Conservation (phyloP, 2,113 vertebrate genomes). For the Euleptes europaea region DNA sequence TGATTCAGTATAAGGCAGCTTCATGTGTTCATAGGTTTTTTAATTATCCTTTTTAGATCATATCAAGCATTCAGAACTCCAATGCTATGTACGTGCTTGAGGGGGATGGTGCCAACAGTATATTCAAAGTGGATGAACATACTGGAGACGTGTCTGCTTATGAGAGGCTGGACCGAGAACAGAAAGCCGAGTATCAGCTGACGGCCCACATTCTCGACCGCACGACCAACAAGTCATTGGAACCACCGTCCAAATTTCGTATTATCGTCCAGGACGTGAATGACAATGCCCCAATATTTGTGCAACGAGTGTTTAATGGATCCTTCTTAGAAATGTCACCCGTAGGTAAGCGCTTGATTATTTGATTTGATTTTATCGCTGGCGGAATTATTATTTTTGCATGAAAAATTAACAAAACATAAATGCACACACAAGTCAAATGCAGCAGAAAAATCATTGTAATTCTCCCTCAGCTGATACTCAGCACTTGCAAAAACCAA, state of each 20-base stretch:
- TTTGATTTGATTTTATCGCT: rapidly evolving
- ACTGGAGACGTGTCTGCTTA: conserved; percentile 83
- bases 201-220: conserved; percentile 79
- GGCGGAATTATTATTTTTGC: not conserved
- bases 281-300: conserved; percentile 88
- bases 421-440: not conserved
- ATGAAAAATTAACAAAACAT: not conserved
- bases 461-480: not conserved
- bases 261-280: conserved; percentile 90
- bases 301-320: conserved; percentile 72
- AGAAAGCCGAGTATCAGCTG: conserved; percentile 79
- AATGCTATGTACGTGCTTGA: conserved; percentile 77
- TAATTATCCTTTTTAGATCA: conserved; percentile 76
- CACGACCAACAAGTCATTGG: conserved; percentile 70
- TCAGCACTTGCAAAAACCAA: not conserved
- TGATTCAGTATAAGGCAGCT: too few species aligned
- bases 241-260: conserved; percentile 78
- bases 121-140: conserved; percentile 81
- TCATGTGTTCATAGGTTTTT: not conserved
- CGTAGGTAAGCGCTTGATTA: conserved; percentile 72
- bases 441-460: not conserved
- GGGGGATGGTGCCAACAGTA: conserved; percentile 81
- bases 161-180: conserved; percentile 86
- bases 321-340: conserved; percentile 86
- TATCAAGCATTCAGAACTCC: conserved; percentile 67